Conservation (phyloP, 2,113 vertebrate species). For the Mirounga angustirostris region DNA sequence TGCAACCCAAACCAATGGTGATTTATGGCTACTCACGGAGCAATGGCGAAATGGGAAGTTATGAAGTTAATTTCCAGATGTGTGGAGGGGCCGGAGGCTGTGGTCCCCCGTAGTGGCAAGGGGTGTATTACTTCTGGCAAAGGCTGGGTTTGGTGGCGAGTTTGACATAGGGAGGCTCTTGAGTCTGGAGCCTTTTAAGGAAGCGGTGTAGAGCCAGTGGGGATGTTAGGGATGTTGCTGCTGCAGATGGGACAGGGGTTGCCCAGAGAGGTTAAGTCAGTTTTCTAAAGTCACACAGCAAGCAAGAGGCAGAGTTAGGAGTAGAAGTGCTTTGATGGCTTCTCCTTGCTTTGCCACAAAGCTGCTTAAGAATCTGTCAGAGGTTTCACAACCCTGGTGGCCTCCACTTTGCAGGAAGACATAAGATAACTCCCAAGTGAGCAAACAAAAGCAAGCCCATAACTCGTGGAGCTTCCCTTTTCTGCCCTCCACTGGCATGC, state of each 20-base stretch:
- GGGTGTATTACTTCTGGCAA: not conserved
- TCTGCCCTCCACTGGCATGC: accelerated
- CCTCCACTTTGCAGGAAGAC: not conserved
- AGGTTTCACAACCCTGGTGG: not conserved
- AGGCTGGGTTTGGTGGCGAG: not conserved
- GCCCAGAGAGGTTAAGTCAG: slow-evolving; percentile 31
- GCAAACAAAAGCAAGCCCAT: not conserved
- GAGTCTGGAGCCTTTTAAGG: not conserved
- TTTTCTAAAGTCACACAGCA: slow-evolving; percentile 32
- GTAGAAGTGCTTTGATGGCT: not conserved
- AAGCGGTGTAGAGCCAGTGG: not conserved
- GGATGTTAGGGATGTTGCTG: not conserved
- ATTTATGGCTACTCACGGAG: slow-evolving; percentile 54
- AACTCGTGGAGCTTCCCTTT: accelerated
- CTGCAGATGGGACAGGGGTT: not conserved
- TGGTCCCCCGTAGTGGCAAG: not conserved
- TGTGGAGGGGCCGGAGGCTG: not conserved
- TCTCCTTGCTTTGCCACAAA: not conserved
- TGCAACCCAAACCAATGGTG: slow-evolving; percentile 62
- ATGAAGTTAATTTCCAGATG: slow-evolving; percentile 76
- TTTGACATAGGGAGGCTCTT: not conserved
- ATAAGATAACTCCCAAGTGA: not conserved
- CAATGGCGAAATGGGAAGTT: not conserved
- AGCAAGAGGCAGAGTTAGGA: not conserved
- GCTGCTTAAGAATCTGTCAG: not conserved